A percentile compares a stretch with the other conserved stretches of the same genome.
phyloP scores from a whole-genome alignment of 2,888 invertebrate genomes.

The Trissonchulus sp. region DNA sequence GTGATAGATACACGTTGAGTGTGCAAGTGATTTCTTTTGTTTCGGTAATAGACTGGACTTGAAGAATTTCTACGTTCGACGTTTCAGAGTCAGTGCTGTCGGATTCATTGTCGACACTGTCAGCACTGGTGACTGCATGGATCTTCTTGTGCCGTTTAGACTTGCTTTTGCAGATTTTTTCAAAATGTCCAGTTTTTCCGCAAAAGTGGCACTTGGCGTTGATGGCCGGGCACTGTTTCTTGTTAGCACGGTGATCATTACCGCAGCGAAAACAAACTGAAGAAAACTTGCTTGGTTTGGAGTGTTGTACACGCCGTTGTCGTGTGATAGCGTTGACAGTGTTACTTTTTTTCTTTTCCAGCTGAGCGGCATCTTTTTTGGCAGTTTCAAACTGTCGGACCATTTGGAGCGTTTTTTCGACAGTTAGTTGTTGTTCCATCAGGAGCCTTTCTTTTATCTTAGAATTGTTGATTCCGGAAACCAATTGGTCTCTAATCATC shows the following conservation, averaged over 20 bases:
- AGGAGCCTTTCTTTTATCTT: too few species aligned
- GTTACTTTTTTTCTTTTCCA: not conserved
- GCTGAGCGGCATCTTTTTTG: not conserved
- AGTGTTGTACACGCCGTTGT: not conserved
- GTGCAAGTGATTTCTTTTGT: not conserved
- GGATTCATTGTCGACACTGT: not conserved
- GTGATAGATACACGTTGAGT: not conserved
- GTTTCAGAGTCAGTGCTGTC: not conserved
- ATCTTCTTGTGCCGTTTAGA: not conserved
- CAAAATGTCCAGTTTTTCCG: not conserved
- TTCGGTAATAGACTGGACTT: not conserved
- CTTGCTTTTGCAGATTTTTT: not conserved
- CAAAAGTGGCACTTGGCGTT: slow-evolving; percentile 4
- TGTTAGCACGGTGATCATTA: not conserved
- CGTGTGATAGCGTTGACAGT: not conserved
- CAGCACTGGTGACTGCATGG: not conserved
- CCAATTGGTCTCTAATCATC: not conserved
- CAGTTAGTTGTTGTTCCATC: slow-evolving; percentile 8
- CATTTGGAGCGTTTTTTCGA: not conserved
- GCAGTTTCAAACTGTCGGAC: not conserved
- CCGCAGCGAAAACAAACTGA: not conserved
- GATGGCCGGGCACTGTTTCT: not conserved
- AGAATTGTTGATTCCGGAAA: not conserved
- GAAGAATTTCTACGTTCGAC: not conserved
- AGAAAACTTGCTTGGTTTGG: not conserved